phyloP scores from a whole-genome alignment of 2,113 vertebrate genomes.

The Stomatorhinus ivindoensis region DNA sequence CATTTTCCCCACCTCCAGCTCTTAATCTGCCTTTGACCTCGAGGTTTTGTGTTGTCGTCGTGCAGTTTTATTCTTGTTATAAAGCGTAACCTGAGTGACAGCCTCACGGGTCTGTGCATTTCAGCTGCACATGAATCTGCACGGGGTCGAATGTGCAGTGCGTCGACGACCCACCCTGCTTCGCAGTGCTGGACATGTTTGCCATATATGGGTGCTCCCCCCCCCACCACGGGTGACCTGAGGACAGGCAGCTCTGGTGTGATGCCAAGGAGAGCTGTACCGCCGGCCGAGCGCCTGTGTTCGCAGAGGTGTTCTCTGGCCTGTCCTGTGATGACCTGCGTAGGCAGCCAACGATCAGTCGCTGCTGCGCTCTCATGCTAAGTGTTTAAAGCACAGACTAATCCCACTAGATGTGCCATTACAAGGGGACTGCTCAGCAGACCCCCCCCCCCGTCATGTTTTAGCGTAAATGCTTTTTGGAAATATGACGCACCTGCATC shows the following conservation, averaged over 20 bases:
- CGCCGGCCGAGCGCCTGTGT: background rate
- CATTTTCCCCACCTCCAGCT: background rate
- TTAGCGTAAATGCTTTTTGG: background rate
- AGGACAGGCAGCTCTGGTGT: background rate
- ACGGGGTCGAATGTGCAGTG: background rate
- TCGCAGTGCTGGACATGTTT: background rate
- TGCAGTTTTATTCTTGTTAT: background rate
- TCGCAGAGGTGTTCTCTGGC: background rate
- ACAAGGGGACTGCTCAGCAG: background rate
- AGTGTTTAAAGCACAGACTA: background rate
- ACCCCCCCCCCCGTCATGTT: background rate
- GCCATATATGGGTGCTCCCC: background rate
- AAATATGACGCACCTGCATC: background rate
- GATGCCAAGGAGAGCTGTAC: background rate
- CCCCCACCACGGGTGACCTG: background rate
- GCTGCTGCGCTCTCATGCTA: background rate
- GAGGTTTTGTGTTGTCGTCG: background rate
- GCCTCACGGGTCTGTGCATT: background rate
- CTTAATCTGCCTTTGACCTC: background rate
- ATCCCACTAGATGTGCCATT: background rate
- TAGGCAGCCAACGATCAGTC: background rate
- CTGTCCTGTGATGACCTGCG: background rate
- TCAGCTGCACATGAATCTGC: background rate
- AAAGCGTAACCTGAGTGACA: background rate
- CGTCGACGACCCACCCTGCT: background rate